Base-by-base conservation (phyloP, 2,113 vertebrate genomes). In the Holacanthus passer region DNA sequence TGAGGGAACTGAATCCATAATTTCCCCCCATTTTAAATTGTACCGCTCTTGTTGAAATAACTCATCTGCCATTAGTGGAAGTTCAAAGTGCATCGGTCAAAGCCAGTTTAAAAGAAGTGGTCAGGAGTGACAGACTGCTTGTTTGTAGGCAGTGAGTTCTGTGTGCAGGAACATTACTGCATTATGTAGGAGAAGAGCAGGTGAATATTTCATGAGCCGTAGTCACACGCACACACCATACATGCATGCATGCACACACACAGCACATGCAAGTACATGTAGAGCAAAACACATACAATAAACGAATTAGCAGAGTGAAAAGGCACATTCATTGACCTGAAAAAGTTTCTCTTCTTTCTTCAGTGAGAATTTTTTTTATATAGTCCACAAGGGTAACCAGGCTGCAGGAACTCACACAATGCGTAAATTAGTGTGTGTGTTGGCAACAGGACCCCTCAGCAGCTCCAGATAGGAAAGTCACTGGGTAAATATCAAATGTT, bases 181-280 rank as follows among this genome's bases (percentile, higher is more conserved):
- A 94, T 93, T 91, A 93, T 95, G 85, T 74, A 91, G 86, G 70
- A 93, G 85, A 77, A 81, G 77, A 86, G 67, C 73, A 88, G 83
- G 81, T 94, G 80, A 92, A 94, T 94, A 89, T 93, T 94, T 93
- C 7, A 90, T 90, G 66, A 91, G 66, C 62, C 37, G 68, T 32
- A 12, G 56, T 79, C 78, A 85, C 56, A 84, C 77, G 62, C 64
- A 37, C n/a, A 58, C 82, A 47, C 47, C 37, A 37, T 62, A 56
- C 35, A 70, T 63, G 56, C 48, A 39, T 27, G 39, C 53, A 73
- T 22, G 37, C 24, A 64, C 9, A 55, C 14, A 60, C 8, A 22
- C 24, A 65, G 22, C 56, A 77, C 55, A 64, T 41, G 24, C 24
- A 32, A 70, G 67, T 29, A 72, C 47, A 45, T 35, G 60, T 35